These are phyloP conservation scores for Orestias chungarensis DNA, from an alignment of 2,797 vertebrate genomes.

Conservation along the genomic window DNA sequence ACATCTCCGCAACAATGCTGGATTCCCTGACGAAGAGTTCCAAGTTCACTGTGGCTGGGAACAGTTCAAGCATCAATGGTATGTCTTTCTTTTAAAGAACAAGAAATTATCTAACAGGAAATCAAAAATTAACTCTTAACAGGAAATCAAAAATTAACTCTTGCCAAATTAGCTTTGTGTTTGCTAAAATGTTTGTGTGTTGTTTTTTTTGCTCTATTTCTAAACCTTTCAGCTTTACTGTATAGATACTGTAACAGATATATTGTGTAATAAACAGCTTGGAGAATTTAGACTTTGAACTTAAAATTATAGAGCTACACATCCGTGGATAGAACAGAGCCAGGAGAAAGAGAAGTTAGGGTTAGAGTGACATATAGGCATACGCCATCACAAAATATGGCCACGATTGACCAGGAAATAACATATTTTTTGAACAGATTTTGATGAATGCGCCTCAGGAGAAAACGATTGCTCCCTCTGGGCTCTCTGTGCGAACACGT, in stretches of 20 bases:
- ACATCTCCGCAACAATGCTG: constrained; percentile 66
- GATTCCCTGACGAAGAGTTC: constrained; percentile 76
- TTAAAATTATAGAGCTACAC: not conserved
- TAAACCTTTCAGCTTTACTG: no score
- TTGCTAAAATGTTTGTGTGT: no score
- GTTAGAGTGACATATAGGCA: not conserved
- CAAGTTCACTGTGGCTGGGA: constrained; percentile 71
- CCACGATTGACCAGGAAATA: not conserved
- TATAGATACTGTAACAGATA: no score
- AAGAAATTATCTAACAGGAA: not conserved
- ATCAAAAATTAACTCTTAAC: not conserved
- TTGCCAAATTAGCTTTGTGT: not conserved
- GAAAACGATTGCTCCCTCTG: constrained; percentile 81
- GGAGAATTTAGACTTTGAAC: not conserved
- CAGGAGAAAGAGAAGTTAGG: not conserved
- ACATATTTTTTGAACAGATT: constrained; percentile 74
- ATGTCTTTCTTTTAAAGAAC: constrained; percentile 18
- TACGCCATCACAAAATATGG: no score
- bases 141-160: not conserved
- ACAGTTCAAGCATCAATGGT: constrained; percentile 74
- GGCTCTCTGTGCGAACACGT: constrained; percentile 79
- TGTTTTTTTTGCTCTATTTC: no score
- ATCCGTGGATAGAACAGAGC: no score
- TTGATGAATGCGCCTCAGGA: constrained; percentile 78
- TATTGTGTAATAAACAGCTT: no score